phyloP scores from a whole-genome alignment of 2,888 invertebrate species.

The Leucophenga maculata region DNA sequence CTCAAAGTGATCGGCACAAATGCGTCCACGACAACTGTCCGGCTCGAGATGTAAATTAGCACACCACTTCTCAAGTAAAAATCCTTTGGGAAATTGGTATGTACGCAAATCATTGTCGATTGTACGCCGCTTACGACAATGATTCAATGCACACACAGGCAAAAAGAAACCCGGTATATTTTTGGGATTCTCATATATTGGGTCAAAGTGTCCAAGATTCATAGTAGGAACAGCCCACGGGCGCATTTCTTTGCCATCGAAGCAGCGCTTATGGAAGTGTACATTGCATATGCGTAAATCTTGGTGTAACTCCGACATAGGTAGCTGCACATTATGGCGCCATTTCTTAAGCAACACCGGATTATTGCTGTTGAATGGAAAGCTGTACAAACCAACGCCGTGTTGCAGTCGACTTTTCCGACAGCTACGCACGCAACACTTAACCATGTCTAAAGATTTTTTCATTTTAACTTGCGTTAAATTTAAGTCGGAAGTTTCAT shows the following conservation, averaged over 20 bases:
- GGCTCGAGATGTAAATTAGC: constrained; percentile 55
- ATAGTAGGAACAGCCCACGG: constrained; percentile 63
- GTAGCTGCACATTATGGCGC: constrained; percentile 63
- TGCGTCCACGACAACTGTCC: constrained; percentile 55
- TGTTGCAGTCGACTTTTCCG: constrained; percentile 58
- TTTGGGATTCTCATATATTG: constrained; percentile 64
- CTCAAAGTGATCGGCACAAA: constrained; percentile 64
- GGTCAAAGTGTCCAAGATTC: constrained; percentile 56
- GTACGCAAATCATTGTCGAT: constrained; percentile 59
- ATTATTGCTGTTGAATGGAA: constrained; percentile 48
- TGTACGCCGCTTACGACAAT: constrained; percentile 56
- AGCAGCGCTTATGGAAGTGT: constrained; percentile 64
- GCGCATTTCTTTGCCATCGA: constrained; percentile 59
- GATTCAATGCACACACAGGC: constrained; percentile 56
- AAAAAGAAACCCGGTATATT: constrained; percentile 58
- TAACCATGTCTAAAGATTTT: constrained; percentile 44
- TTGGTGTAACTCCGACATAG: constrained; percentile 40
- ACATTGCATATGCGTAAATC: constrained; percentile 55
- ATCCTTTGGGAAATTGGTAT: constrained; percentile 60
- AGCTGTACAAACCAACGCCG: constrained; percentile 59
- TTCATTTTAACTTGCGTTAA: constrained; percentile 52
- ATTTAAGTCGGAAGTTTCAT: background rate
- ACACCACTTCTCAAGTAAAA: constrained; percentile 61
- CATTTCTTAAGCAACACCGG: constrained; percentile 58
- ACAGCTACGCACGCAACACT: constrained; percentile 58